phyloP scores from a whole-genome alignment of 2,113 vertebrate genomes.

The Caracal caracal region DNA sequence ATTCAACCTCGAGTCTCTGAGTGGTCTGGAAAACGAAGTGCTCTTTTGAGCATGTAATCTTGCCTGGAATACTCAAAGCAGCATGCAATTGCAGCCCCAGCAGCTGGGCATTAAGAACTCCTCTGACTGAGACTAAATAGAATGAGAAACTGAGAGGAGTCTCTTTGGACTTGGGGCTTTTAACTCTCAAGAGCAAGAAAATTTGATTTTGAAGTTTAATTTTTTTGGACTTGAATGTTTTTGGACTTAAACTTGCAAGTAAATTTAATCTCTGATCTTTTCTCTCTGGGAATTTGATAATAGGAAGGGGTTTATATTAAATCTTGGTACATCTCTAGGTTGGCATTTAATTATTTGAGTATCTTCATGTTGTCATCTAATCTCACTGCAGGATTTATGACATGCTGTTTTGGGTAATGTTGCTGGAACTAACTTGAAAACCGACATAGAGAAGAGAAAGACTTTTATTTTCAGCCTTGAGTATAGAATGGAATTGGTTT shows the following conservation, averaged over 20 bases:
- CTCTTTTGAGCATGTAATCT: not conserved
- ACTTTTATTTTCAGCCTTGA: conserved; percentile 16
- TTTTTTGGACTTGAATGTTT: conserved; percentile 58
- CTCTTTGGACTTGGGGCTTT: conserved; percentile 16
- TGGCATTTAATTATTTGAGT: conserved; percentile 52
- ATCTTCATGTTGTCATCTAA: conserved; percentile 53
- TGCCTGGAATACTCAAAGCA: not conserved
- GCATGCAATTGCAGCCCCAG: not conserved
- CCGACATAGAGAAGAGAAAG: not conserved
- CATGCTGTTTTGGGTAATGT: conserved; percentile 47
- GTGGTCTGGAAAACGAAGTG: not conserved
- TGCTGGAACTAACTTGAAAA: not conserved
- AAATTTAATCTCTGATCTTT: conserved; percentile 63
- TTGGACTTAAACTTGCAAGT: conserved; percentile 46
- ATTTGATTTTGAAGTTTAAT: conserved; percentile 44
- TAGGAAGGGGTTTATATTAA: conserved; percentile 27
- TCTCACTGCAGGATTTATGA: not conserved
- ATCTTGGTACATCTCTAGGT: not conserved
- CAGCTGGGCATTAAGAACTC: not conserved
- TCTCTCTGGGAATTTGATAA: conserved; percentile 50
- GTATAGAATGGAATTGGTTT: not conserved
- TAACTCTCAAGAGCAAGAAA: conserved; percentile 42
- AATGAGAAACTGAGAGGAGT: not conserved
- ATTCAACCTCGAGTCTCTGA: not conserved
- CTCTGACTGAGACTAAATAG: not conserved